Evolutionary conservation across 2,888 invertebrate genomes (phyloP).

Genomic region (Pachycephus smyrnensis): DNA sequence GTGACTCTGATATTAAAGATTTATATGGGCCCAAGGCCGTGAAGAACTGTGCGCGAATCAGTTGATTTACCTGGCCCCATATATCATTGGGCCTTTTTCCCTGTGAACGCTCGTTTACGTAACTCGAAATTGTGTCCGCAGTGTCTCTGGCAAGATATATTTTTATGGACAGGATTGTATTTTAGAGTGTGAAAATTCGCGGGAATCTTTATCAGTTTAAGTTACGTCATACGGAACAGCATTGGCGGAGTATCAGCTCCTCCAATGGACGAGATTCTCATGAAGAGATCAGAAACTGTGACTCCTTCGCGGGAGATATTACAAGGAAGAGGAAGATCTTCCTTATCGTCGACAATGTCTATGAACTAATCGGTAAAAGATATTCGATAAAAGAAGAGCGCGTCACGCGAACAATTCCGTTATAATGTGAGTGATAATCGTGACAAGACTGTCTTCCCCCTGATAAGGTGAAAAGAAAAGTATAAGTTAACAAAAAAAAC

Average conservation of each 20-base stretch:
- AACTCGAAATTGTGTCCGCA: background rate
- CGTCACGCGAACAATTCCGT: background rate
- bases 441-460: background rate
- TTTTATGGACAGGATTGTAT: background rate
- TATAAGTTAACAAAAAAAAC: background rate
- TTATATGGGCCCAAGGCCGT: conserved; percentile 18
- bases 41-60: conserved; percentile 23
- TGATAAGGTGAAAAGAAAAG: background rate
- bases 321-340: background rate
- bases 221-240: background rate
- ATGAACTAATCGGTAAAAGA: background rate
- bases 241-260: background rate
- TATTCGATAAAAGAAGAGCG: conserved; percentile 6
- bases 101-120: background rate
- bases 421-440: background rate
- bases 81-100: background rate
- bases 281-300: background rate
- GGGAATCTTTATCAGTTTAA: background rate
- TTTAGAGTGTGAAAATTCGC: background rate
- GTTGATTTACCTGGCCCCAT: background rate
- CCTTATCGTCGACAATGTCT: background rate
- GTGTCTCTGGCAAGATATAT: background rate
- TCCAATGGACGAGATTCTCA: background rate
- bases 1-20: conserved; percentile 34
- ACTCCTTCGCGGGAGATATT: background rate